phyloP scores from a whole-genome alignment of 2,113 vertebrate genomes.

The Gnathonemus echidnorhynchus region DNA sequence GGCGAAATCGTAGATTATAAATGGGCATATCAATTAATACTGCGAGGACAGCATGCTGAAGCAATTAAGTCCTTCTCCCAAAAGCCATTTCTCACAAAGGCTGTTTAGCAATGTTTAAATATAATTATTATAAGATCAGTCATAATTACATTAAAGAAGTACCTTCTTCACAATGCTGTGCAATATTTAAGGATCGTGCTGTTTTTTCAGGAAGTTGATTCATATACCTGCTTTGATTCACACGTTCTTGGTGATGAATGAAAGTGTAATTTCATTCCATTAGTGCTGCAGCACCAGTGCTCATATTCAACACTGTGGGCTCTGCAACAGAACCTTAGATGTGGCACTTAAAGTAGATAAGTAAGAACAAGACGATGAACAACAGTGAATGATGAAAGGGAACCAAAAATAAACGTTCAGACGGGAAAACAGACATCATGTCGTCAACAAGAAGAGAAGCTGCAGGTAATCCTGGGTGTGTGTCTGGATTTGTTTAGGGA shows the following conservation, averaged over 20 bases:
- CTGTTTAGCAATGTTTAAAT: conserved; percentile 28
- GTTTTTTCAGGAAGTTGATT: not conserved
- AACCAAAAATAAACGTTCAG: not conserved
- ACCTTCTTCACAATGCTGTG: conserved; percentile 18
- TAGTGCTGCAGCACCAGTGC: not conserved
- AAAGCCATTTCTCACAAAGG: conserved; percentile 24
- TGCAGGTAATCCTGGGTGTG: not conserved
- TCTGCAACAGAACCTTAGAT: not conserved
- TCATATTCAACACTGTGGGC: not conserved
- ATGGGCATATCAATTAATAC: conserved; percentile 77
- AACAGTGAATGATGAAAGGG: not conserved
- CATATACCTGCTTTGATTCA: not conserved
- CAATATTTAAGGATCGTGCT: conserved; percentile 9
- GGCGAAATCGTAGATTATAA: conserved; percentile 84
- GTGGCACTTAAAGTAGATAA: not conserved
- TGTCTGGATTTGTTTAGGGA: not conserved
- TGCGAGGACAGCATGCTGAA: conserved; percentile 67
- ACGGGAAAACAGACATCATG: not conserved
- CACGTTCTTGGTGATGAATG: conserved; percentile 16
- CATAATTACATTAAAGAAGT: conserved; percentile 23
- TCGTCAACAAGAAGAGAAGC: not conserved
- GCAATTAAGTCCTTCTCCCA: conserved; percentile 73
- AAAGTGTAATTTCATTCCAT: not conserved
- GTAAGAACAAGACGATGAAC: not conserved
- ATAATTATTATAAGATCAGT: conserved; percentile 27